Evolutionary conservation across 2,113 vertebrate genomes (phyloP).

Genomic region (Brevimyrus niger): DNA sequence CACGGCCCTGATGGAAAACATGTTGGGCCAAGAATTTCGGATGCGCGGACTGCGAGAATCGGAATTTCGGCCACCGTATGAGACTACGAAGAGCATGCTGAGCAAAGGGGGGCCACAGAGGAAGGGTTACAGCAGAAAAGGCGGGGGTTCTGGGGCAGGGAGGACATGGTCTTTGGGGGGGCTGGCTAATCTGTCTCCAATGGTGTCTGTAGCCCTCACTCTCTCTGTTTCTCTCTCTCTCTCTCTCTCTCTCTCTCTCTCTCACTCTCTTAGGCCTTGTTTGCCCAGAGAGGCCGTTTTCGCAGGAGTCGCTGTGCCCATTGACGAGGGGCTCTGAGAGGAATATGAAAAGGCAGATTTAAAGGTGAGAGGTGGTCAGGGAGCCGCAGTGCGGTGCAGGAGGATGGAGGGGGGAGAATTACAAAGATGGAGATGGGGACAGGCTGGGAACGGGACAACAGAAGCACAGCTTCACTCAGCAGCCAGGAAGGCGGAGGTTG

Average conservation of each 20-base stretch:
- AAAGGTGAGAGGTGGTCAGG: conserved; percentile 55
- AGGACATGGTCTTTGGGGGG: conserved; percentile 57
- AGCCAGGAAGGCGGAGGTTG: neutral
- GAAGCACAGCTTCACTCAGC: neutral
- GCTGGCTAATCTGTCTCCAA: conserved; percentile 85
- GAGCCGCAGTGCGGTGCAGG: conserved; percentile 49
- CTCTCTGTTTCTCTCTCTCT: conserved; percentile 29
- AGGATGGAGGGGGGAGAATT: neutral
- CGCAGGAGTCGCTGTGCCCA: conserved; percentile 89
- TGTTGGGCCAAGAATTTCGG: neutral
- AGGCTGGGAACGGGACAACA: neutral
- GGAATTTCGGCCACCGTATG: neutral
- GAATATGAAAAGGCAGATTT: conserved; percentile 99
- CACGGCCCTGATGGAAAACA: neutral
- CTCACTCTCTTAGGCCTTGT: conserved; percentile 57
- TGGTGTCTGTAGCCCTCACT: conserved; percentile 75
- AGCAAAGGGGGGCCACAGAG: neutral
- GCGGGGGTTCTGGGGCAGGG: conserved; percentile 57
- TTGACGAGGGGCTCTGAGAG: conserved; percentile 98
- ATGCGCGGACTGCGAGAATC: neutral
- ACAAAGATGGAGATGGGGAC: conserved; percentile 49
- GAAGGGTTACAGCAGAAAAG: neutral
- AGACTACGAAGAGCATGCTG: neutral
- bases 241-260: conserved; percentile 40
- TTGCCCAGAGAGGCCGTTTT: conserved; percentile 95